Conservation (phyloP, 2,888 invertebrate genomes). For the Ochlodes sylvanus region DNA sequence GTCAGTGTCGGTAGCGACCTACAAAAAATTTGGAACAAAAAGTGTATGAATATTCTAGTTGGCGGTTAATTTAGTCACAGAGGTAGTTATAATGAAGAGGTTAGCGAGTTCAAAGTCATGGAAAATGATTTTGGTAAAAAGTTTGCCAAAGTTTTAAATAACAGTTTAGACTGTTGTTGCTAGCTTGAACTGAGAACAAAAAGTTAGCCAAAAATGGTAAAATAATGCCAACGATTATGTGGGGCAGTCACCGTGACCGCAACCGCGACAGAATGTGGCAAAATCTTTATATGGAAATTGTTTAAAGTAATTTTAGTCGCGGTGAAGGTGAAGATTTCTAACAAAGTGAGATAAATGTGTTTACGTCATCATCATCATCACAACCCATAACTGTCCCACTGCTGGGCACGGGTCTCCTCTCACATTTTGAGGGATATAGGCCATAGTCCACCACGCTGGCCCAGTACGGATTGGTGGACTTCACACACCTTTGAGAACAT, state of each 20-base stretch:
- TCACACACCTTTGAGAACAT: no score
- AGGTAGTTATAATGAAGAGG: constrained; percentile 18
- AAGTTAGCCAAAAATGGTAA: constrained; percentile 22
- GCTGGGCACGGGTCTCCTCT: no score
- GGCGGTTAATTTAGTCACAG: constrained; percentile 9
- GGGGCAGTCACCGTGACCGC: constrained; percentile 30
- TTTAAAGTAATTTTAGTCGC: constrained; percentile 10
- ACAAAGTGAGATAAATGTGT: background rate
- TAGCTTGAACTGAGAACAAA: constrained; percentile 22
- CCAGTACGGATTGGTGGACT: no score
- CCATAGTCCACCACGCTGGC: no score
- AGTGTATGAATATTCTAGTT: constrained; percentile 19
- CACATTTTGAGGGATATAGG: no score
- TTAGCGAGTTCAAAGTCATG: constrained; percentile 29
- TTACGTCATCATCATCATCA: no score
- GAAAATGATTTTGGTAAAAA: constrained; percentile 26
- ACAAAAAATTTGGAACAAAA: constrained; percentile 12
- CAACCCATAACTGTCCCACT: no score
- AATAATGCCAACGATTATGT: constrained; percentile 33
- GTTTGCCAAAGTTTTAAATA: constrained; percentile 1
- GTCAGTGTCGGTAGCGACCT: constrained; percentile 12
- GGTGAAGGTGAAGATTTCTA: background rate
- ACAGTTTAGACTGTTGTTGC: constrained; percentile 5
- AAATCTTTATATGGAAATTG: constrained; percentile 30
- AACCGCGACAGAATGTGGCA: constrained; percentile 24